Percentiles rank a stretch among this genome's conserved stretches.
phyloP scores from a whole-genome alignment of 2,113 vertebrate species.

The Natator depressus region DNA sequence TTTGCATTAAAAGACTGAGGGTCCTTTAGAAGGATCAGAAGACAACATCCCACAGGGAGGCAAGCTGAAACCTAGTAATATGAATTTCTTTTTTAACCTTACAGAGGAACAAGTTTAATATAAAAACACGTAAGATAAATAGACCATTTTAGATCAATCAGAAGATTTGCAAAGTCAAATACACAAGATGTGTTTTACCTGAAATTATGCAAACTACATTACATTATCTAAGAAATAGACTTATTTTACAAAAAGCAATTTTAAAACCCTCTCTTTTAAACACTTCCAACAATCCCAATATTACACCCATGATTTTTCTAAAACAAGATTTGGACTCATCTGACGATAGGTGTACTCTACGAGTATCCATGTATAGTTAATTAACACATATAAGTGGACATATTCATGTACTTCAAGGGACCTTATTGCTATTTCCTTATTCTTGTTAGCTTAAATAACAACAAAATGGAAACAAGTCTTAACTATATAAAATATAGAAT shows the following conservation, averaged over 20 bases:
- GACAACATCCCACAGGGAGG: constrained; percentile 31
- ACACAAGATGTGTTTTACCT: constrained; percentile 9
- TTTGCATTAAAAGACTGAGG: constrained; percentile 64
- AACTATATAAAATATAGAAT: background rate
- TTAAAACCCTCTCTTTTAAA: background rate
- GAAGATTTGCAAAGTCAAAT: constrained; percentile 19
- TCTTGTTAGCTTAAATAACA: background rate
- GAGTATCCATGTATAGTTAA: background rate
- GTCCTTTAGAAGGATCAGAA: constrained; percentile 63
- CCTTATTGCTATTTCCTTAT: background rate
- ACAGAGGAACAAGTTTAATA: constrained; percentile 29
- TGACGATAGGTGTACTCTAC: background rate
- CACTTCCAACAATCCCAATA: background rate
- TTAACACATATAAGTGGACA: background rate
- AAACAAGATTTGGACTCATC: background rate
- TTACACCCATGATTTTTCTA: background rate
- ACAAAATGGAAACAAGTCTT: background rate
- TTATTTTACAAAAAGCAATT: background rate
- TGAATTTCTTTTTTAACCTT: background rate
- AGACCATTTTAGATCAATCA: constrained; percentile 6
- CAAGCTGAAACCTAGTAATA: constrained; percentile 47
- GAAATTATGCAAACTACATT: background rate
- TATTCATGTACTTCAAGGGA: background rate
- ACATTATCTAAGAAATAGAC: background rate
- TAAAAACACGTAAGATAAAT: constrained; percentile 35